Percentiles rank a stretch among this genome's conserved stretches.
phyloP scores from a whole-genome alignment of 2,888 invertebrate genomes.

The Noctua comes region DNA sequence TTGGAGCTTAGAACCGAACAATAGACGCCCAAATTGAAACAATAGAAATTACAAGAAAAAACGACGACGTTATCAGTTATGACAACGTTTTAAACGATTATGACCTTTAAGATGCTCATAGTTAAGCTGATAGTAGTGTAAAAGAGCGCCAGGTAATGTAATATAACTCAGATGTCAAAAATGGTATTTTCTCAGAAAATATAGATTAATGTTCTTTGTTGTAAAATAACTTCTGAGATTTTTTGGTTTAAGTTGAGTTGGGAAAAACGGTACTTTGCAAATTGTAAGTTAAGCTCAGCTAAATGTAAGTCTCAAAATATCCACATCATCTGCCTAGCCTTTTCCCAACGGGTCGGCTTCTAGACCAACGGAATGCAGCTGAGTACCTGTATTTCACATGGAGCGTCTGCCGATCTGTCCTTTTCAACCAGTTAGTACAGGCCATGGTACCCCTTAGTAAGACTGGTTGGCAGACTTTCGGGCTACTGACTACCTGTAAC shows the following conservation, averaged over 20 bases:
- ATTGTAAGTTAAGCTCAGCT: background rate
- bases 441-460: background rate
- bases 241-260: conserved; percentile 20
- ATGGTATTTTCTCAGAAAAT: conserved; percentile 42
- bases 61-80: background rate
- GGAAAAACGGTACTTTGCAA: conserved; percentile 27
- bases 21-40: conserved; percentile 52
- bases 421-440: background rate
- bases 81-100: conserved; percentile 28
- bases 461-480: background rate
- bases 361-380: background rate
- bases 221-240: conserved; percentile 30
- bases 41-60: conserved; percentile 51
- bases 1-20: conserved; percentile 53
- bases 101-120: background rate
- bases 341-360: background rate
- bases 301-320: background rate
- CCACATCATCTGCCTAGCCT: background rate
- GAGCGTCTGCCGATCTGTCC: background rate
- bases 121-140: conserved; percentile 41
- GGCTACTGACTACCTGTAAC: background rate
- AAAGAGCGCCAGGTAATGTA: conserved; percentile 41
- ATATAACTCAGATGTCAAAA: conserved; percentile 36
- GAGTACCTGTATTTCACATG: background rate
- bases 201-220: conserved; percentile 44